Evolutionary conservation across 2,797 vertebrate genomes (phyloP), one percentile per base, ranked within the genome.

Genomic region (Falco biarmicus): DNA sequence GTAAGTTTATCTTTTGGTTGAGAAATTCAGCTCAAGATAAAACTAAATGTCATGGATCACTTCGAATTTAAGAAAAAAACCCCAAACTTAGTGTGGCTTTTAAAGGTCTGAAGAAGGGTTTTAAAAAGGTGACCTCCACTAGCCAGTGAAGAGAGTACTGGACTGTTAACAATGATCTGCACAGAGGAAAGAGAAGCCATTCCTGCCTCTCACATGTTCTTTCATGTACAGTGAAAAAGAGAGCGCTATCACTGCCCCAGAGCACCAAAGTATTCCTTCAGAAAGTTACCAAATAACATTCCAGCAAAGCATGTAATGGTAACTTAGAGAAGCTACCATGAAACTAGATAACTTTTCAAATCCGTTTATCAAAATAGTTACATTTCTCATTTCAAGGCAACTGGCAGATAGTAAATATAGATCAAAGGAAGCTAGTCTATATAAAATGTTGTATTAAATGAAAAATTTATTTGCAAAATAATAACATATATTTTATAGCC

Each of bases 331-430:
- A 91, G 82, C 39, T 73, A 53, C 73, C 84, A 66, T 56, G 65
- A 96, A 97, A 93, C 50, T 31, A 96, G 87, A 91, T 85, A 96
- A 95, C 18, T 31, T 95, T 95, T 89, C 68, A 96, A 95, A 96
- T 90, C 80, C 79, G 83, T 88, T 95, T 95, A 84, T 81, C 77
- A 93, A 96, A 95, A 89, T 63, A 53, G 69, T 77, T 92, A 85
- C 13, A 79, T 95, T 97, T 96, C 82, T 96, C 51, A 92, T 95
- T 95, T 95, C 88, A 92, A 95, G 71, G 59, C 82, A 95, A 95
- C 54, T 25, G 45, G 77, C 48, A 88, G 76, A 87, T 79, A 96
- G 92, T 80, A 97, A 97, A 96, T 93, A 96, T 32, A 96, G 89
- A 93, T 87, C 88, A 94, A 96, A 95, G 86, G 71, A 95, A 95